Percentiles rank a stretch among this genome's conserved stretches.
Conservation (phyloP, 2,113 vertebrate species). For the Orycteropus afer region DNA sequence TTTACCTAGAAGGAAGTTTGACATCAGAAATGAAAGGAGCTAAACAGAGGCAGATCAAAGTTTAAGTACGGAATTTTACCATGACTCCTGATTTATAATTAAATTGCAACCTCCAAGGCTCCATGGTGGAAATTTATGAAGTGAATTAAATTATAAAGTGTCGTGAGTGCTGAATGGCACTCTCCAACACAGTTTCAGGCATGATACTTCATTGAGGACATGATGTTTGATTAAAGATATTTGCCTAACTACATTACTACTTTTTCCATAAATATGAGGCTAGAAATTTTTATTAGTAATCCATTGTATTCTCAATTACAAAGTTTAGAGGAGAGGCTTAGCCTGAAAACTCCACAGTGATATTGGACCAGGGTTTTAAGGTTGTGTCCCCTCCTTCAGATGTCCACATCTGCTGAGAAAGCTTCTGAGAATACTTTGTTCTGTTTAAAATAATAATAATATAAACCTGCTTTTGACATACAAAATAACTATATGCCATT, state of each 20-base stretch:
- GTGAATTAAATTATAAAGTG: neutral
- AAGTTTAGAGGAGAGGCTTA: neutral
- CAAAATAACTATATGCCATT: neutral
- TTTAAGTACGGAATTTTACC: neutral
- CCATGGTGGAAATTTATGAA: neutral
- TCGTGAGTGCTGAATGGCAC: neutral
- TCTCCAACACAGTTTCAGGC: neutral
- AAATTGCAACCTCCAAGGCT: neutral
- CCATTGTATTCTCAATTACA: neutral
- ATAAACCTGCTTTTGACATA: neutral
- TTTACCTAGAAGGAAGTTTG: neutral
- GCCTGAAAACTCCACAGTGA: neutral
- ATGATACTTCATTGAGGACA: neutral
- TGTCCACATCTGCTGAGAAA: neutral
- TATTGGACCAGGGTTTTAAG: rapidly evolving
- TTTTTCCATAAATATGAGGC: neutral
- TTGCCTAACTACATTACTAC: neutral
- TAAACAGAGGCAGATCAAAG: neutral
- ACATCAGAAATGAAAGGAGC: neutral
- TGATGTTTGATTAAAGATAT: neutral
- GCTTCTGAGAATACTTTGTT: neutral
- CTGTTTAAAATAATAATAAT: neutral
- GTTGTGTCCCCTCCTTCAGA: neutral
- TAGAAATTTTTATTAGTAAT: neutral
- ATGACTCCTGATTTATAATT: neutral